Evolutionary conservation across 2,888 invertebrate species (phyloP), one percentile per base, ranked within the genome.

Genomic region (Thymelicus lineola): DNA sequence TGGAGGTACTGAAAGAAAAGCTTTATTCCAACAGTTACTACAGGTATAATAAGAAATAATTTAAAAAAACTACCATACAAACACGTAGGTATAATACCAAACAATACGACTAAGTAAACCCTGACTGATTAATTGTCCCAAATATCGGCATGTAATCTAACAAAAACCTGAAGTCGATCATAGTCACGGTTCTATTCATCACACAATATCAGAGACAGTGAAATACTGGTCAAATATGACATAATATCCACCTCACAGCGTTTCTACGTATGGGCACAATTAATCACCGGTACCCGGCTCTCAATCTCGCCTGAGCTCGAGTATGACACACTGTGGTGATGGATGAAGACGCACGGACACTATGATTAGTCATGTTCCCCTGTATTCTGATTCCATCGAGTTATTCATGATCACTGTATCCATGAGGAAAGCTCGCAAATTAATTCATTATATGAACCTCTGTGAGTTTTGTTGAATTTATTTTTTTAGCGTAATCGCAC

Each of bases 261-360:
- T 55, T 59, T 46, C 59, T 60, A 28, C 36, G 45, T 68, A 46
- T 68, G 36, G 14, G 17, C 36, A 63, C 62, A 63, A 78, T 79
- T 76, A 79, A 75, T 77, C 64, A 70, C 55, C 48, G 42, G 71
- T 69, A 73, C 65, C 66, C 61, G 58, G 42, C 71, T 64, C 71
- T 69, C 66, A 72, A 72, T 73, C 66, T 66, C 59, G 66, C 15
- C n/a, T 7, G 66, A 55, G 57, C 67, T 59, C 62, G 64, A 71
- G 69, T 73, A 75, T 74, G 73, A 42, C 42, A 75, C 73, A 75
- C 66, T 71, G 66, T 67, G 71, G 73, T 76, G 75, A 76, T 74
- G 68, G 72, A 76, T 76, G 73, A 72, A 74, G 74, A 73, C 70
- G 66, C 71, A 62, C 71, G 71, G 72, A 72, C 71, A 66, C 48